A percentile compares a stretch with the other conserved stretches of the same genome.
Evolutionary conservation across 2,113 vertebrate species (phyloP).

Genomic region (Anthoscopus minutus): DNA sequence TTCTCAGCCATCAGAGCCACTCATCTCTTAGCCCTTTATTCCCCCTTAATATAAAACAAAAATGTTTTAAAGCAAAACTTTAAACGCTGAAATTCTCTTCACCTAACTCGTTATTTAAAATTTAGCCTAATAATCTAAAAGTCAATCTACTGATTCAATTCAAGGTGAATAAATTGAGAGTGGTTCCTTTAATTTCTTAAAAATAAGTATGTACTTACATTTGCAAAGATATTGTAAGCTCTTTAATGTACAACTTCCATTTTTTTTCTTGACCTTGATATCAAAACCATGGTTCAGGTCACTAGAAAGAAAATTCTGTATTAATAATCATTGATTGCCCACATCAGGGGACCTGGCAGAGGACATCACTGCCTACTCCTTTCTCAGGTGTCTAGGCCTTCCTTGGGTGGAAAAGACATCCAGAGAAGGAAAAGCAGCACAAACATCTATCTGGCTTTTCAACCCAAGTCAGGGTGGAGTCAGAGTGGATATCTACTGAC

Average conservation of each 20-base stretch:
- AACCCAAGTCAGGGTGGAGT: neutral
- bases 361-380: neutral
- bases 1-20: neutral
- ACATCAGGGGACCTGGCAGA: neutral
- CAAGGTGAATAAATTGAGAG: neutral
- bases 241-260: neutral
- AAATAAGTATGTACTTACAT: neutral
- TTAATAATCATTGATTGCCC: neutral
- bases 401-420: neutral
- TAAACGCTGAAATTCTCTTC: neutral
- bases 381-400: neutral
- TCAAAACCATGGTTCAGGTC: neutral
- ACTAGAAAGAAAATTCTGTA: neutral
- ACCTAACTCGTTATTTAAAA: neutral
- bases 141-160: neutral
- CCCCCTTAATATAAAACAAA: neutral
- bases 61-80: neutral
- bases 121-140: neutral
- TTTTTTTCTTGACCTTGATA: neutral
- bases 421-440: neutral
- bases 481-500: neutral
- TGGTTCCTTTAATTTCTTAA: neutral
- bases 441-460: neutral
- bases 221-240: neutral
- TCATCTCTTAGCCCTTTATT: accelerated